Evolutionary conservation across 2,113 vertebrate genomes (phyloP).

Genomic region (Nematolebias whitei): DNA sequence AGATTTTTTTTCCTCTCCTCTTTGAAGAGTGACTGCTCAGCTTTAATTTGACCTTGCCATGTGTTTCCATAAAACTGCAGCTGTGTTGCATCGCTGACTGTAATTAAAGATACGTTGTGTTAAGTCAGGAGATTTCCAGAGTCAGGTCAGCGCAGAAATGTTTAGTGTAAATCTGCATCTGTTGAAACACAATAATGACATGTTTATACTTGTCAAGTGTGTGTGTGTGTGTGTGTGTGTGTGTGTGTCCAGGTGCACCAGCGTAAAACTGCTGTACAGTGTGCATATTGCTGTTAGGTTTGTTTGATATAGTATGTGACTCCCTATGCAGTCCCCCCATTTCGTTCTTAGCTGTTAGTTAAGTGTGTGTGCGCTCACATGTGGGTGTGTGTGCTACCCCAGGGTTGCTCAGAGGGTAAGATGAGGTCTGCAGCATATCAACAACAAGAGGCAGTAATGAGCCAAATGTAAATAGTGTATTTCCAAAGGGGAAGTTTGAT

Average conservation of each 20-base stretch:
- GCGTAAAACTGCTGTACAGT: background rate
- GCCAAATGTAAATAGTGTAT: constrained; percentile 73
- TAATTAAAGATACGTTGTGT: constrained; percentile 43
- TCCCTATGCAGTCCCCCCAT: constrained; percentile 1
- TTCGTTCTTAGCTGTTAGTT: constrained; percentile 46
- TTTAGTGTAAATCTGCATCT: constrained; percentile 19
- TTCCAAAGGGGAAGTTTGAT: constrained; percentile 70
- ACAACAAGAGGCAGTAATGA: constrained; percentile 73
- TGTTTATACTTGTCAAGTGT: background rate
- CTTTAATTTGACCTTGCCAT: constrained; percentile 40
- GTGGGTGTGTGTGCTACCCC: constrained; percentile 61
- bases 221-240: background rate
- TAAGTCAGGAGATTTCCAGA: constrained; percentile 24
- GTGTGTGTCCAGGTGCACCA: background rate
- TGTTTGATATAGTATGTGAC: constrained; percentile 3
- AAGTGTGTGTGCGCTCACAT: constrained; percentile 50
- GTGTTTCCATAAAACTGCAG: constrained; percentile 37
- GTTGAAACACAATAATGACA: constrained; percentile 10
- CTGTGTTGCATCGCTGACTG: constrained; percentile 34
- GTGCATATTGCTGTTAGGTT: constrained; percentile 7
- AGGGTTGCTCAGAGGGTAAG: constrained; percentile 67
- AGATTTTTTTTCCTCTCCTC: constrained; percentile 12
- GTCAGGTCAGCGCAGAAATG: constrained; percentile 19
- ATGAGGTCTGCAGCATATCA: constrained; percentile 65
- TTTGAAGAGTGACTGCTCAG: constrained; percentile 22